Base-by-base conservation (phyloP, 1,140 invertebrate genomes). In the Drosophila ercepeae region DNA sequence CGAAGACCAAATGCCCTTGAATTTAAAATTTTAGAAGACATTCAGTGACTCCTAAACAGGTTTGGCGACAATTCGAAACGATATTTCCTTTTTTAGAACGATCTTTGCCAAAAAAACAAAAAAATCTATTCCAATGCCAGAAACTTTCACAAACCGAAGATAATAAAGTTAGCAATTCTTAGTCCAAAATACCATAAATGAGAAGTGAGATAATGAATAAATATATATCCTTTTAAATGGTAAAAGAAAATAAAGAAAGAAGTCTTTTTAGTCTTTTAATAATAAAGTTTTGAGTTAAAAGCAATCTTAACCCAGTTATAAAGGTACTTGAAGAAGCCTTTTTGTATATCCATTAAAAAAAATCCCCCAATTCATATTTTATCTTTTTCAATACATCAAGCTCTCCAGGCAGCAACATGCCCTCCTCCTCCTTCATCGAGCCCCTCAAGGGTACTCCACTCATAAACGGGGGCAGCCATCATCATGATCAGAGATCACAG, bases 401-500 rank as follows among this genome's bases (percentile, higher is more conserved):
- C 60, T 49, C 60, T 63, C 7, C 27, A 27, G 6, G 27, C 41
- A 16, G 9, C 34, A 64, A 46, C 60, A 60, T 21, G 44, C 55
- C 54, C 41, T n/a, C n/a, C n/a, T 53, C 42, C 55, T 64, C 13
- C 41, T 48, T 39, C 57, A 27, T 39, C 32, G 39, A 60, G 42
- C 36, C 39, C 55, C 36, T 71, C 50, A 69, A 77, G 68, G 67
- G 69, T 72, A 82, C 74, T 72, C 41, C 49, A 52, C 46, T 74
- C 36, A 55, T 29, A 65, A 76, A 81, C 59, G 67, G 65, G 53
- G 58, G 52, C 72, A 81, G 55, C 51, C 60, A 67, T 53, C 21
- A 4, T 25, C 49, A 25, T 42, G 60, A 34, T 36, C 54, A 61
- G 41, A 73, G 55, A 72, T 52, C 69, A 73, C 44, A 75, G 75